Base-by-base conservation (phyloP, 2,113 vertebrate species). In the Crotalus viridis region DNA sequence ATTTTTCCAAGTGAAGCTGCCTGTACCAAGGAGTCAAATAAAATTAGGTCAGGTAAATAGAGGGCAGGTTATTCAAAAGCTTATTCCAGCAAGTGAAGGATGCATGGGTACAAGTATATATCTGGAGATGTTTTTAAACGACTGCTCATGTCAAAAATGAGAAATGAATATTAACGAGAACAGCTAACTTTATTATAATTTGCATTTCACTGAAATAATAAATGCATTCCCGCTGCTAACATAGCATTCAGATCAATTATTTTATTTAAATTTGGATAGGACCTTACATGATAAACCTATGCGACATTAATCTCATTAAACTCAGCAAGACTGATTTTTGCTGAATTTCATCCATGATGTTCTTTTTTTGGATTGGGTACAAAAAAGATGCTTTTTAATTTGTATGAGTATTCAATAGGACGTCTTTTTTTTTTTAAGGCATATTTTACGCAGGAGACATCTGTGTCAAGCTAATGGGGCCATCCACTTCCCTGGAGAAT, bases 391-490 rank as follows among this genome's bases (percentile, higher is more conserved):
- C 39, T 55, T 46, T 57, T 54, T 33, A 55, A 85, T 85, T 48
- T 89, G 48, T 74, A n/a, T 39, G 56, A 10, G 48, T 54, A 22
- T 88, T 19, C 85, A 10, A 43, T 12, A 85, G 64, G 3, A 59
- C 10, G 17, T 57, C 54, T 48, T 64, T n/a, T 26, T 33, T 39
- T 43, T 43, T 43, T 43, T 3, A 89, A 81, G 59, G 13, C 43
- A 15, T 69, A 43, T 15, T 46, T 81, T 46, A 81, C 26, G 9
- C 64, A 57, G 51, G 56, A 92, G 33, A 9, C 91, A 92, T 89
- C 64, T 92, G 64, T 89, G 21, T 87, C 88, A 85, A 86, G 26
- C n/a, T 87, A 86, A 89, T 92, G 48, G 88, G 88, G 64, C 88
- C 74, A n/a, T 56, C 26, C 19, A 1, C 87, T 94, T 92, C 51